phyloP scores from a whole-genome alignment of 2,113 vertebrate genomes.

The Eptesicus fuscus region DNA sequence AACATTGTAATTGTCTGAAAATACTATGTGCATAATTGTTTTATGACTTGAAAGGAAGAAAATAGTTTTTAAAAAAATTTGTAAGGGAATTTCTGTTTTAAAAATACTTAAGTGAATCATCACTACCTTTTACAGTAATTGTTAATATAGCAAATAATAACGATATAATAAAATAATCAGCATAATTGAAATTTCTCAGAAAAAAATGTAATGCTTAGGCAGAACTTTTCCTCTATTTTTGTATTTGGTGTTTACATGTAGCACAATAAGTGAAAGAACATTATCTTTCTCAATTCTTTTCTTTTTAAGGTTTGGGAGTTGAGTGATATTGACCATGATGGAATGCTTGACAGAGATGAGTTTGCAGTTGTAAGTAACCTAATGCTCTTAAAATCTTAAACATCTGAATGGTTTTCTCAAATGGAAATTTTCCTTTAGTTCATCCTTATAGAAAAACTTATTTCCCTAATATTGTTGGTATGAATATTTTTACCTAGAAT shows the following conservation, averaged over 20 bases:
- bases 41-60: neutral
- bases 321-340: slow-evolving; percentile 97
- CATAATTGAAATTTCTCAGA: slow-evolving; percentile 14
- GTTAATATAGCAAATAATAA: neutral
- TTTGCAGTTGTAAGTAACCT: slow-evolving; percentile 96
- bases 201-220: neutral
- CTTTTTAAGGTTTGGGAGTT: slow-evolving; percentile 95
- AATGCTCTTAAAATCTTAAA: slow-evolving; percentile 26
- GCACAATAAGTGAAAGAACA: neutral
- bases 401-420: neutral
- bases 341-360: slow-evolving; percentile 97
- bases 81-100: neutral
- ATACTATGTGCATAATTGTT: neutral
- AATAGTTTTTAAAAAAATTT: neutral
- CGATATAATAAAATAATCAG: neutral
- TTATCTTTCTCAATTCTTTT: slow-evolving; percentile 48
- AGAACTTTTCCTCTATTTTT: neutral
- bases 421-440: slow-evolving; percentile 41
- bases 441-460: slow-evolving; percentile 29
- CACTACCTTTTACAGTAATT: neutral
- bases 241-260: neutral
- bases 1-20: neutral
- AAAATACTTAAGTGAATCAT: neutral
- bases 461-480: neutral
- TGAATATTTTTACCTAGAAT: neutral